Evolutionary conservation across 2,888 invertebrate species (phyloP).

Genomic region (Furcula furcula): DNA sequence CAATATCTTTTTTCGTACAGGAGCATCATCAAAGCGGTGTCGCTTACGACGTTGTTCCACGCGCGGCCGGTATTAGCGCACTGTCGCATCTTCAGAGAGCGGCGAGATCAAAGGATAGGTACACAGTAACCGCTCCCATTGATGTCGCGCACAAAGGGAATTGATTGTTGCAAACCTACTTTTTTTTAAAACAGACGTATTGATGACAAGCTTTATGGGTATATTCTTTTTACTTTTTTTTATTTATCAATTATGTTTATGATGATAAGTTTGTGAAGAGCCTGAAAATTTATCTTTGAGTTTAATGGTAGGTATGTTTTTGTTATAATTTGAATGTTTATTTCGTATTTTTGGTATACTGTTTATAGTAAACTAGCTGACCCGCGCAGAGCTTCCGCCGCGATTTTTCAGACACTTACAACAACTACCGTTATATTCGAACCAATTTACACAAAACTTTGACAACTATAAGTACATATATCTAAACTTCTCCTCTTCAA

Average conservation of each 20-base stretch:
- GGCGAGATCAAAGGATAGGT: conserved; percentile 80
- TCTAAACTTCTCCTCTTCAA: no score
- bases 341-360: no score
- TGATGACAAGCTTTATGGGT: conserved; percentile 53
- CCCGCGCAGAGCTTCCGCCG: no score
- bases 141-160: conserved; percentile 80
- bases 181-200: conserved; percentile 60
- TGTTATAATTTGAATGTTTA: no score
- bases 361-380: no score
- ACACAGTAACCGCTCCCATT: conserved; percentile 79
- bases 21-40: conserved; percentile 31
- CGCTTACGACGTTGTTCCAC: conserved; percentile 57
- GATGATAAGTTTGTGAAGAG: conserved; percentile 22
- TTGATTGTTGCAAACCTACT: conserved; percentile 80
- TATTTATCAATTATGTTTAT: conserved; percentile 35
- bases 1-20: conserved; percentile 27
- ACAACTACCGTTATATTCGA: no score
- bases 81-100: conserved; percentile 79
- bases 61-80: conserved; percentile 71
- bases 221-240: conserved; percentile 49
- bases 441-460: no score
- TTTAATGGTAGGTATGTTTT: no score
- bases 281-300: no score
- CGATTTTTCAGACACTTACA: no score
- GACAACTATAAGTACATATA: no score